A percentile compares a stretch with the other conserved stretches of the same genome.
phyloP scores from a whole-genome alignment of 2,888 invertebrate species.

The Tenthredo amoena region DNA sequence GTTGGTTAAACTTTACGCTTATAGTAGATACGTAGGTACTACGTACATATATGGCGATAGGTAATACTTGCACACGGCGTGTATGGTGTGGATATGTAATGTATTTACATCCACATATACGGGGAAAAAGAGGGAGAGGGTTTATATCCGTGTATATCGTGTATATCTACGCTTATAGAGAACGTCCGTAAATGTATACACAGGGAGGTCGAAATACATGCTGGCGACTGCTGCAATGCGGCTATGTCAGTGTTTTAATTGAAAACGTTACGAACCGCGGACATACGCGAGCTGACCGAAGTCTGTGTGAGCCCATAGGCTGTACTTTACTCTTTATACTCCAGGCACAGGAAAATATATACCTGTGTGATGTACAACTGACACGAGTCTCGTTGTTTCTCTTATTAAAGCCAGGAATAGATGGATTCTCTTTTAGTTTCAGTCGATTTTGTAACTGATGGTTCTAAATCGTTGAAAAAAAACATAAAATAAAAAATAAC shows the following conservation, averaged over 20 bases:
- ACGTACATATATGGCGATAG: background rate
- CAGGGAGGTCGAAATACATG: conserved; percentile 56
- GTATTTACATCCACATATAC: background rate
- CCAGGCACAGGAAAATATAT: background rate
- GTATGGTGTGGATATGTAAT: background rate
- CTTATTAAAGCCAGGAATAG: background rate
- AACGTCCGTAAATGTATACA: conserved; percentile 7
- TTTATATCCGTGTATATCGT: background rate
- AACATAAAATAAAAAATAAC: too few relatives aligned
- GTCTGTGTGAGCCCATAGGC: background rate
- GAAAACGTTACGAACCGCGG: conserved; percentile 46
- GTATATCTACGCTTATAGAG: conserved; percentile 17
- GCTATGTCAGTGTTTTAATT: conserved; percentile 71
- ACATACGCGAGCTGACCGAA: background rate
- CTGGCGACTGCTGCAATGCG: conserved; percentile 68
- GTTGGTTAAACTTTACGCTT: background rate
- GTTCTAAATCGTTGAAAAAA: background rate
- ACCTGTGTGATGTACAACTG: background rate
- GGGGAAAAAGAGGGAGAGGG: background rate
- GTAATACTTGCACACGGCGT: background rate
- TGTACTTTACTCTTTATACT: background rate
- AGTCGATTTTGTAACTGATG: background rate
- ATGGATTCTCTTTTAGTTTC: background rate
- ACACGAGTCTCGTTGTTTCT: background rate
- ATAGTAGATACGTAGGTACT: background rate